phyloP scores from a whole-genome alignment of 2,113 vertebrate genomes.

The Cyprinodon brontotheroides region DNA sequence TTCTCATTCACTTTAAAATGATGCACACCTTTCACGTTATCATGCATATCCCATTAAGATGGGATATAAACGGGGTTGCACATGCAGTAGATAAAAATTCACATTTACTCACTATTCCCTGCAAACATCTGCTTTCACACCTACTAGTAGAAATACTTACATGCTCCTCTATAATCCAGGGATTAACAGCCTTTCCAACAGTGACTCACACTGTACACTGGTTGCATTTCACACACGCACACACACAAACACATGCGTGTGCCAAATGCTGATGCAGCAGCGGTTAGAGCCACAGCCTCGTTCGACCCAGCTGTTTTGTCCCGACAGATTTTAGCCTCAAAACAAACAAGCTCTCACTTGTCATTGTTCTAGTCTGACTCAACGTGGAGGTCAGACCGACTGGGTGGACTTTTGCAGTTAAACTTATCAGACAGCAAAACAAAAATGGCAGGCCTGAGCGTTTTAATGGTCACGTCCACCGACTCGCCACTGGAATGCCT shows the following conservation, averaged over 20 bases:
- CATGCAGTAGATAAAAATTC: background rate
- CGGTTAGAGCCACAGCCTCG: slow-evolving; percentile 20
- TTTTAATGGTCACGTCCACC: slow-evolving; percentile 31
- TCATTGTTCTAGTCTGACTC: slow-evolving; percentile 16
- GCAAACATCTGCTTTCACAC: slow-evolving; percentile 17
- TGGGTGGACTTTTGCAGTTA: background rate
- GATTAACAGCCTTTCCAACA: background rate
- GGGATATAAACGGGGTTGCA: background rate
- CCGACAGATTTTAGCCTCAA: slow-evolving; percentile 18
- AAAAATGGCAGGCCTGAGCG: slow-evolving; percentile 4
- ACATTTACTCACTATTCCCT: background rate
- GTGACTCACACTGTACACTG: slow-evolving; percentile 13
- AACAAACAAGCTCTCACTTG: slow-evolving; percentile 40
- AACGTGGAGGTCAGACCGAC: slow-evolving; percentile 4
- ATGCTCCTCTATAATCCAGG: background rate
- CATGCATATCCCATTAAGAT: too few species aligned
- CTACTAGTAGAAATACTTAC: background rate
- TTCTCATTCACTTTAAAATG: too few species aligned
- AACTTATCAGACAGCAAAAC: background rate
- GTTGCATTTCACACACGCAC: slow-evolving; percentile 13
- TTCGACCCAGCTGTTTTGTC: slow-evolving; percentile 28
- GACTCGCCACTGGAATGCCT: slow-evolving; percentile 42
- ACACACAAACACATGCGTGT: background rate
- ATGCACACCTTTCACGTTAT: too few species aligned
- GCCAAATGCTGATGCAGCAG: slow-evolving; percentile 59